Evolutionary conservation across 2,797 vertebrate genomes (phyloP).

Genomic region (Pipistrellus nathusii): DNA sequence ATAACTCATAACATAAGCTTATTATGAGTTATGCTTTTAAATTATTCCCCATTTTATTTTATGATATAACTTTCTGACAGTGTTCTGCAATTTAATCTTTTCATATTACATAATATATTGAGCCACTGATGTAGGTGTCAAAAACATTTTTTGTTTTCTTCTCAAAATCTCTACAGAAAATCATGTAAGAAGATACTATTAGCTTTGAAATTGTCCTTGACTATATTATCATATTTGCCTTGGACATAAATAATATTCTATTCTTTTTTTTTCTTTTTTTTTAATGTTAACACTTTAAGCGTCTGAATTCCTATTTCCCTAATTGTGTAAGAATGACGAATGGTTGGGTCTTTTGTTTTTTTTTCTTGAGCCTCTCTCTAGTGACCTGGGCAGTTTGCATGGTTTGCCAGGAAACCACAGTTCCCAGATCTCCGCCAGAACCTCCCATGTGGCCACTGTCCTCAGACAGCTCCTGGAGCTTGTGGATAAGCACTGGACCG

Average conservation of each 20-base stretch:
- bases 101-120: constrained; percentile 22
- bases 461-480: constrained; percentile 87
- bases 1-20: constrained; percentile 7
- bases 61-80: constrained; percentile 13
- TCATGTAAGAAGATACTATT: constrained; percentile 22
- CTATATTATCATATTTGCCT: constrained; percentile 44
- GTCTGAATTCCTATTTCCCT: constrained; percentile 47
- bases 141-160: constrained; percentile 54
- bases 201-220: constrained; percentile 58
- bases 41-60: constrained; percentile 60
- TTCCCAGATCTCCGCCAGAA: constrained; percentile 65
- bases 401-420: constrained; percentile 74
- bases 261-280: not conserved
- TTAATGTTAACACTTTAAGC: constrained; percentile 44
- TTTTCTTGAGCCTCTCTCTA: constrained; percentile 79
- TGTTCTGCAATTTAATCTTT: constrained; percentile 55
- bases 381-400: constrained; percentile 77
- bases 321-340: constrained; percentile 76
- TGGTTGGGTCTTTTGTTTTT: constrained; percentile 54
- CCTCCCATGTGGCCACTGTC: constrained; percentile 81
- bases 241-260: constrained; percentile 17
- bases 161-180: constrained; percentile 58
- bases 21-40: constrained; percentile 56
- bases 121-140: constrained; percentile 21
- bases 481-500: constrained; percentile 88